Evolutionary conservation across 2,888 invertebrate species (phyloP), one percentile per base, ranked within the genome.

Genomic region (Margaritifera margaritifera): DNA sequence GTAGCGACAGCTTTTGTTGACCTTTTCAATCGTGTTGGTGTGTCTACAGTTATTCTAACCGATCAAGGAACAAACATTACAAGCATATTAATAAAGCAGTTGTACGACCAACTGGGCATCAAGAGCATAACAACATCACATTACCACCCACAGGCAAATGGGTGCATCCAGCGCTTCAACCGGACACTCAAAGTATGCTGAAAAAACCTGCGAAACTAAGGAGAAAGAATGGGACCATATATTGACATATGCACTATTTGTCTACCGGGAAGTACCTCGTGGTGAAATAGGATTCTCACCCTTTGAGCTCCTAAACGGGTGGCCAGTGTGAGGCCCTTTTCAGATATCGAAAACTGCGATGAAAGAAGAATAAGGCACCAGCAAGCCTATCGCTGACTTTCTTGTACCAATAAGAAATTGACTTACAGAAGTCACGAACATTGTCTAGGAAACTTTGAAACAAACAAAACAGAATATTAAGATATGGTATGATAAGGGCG

Each of bases 211-310:
- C 31, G 31, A 31, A 8, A 31, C 31, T 1, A 56, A 62, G 77
- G 66, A 55, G 67, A 52, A 60, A 52, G 8, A 73, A 80, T 25
- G 19, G 52, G 51, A 72, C 73, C 2, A 68, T 31, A 8, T 59
- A 80, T 19, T 80, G 79, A 79, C 76, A 82, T 65, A 58, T 67
- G 31, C 77, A 71, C 59, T 71, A 19, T 79, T 80, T 69, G 70
- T 71, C 19, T 76, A 78, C 20, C 42, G 78, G 20, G 78, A 75
- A 61, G 67, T 65, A 15, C 66, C 72, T n/a, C 74, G 74, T 31
- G 74, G 64, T n/a, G 71, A 64, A 57, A 51, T 64, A 51, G 67
- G 70, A 6, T 75, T 75, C 50, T 68, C 71, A 4, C 70, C 70
- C 8, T 79, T 72, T 67, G 67, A 74, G 58, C 62, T 74, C 15